These are phyloP conservation scores for Noctua pronuba DNA, from an alignment of 2,888 invertebrate species.

Conservation along the genomic window DNA sequence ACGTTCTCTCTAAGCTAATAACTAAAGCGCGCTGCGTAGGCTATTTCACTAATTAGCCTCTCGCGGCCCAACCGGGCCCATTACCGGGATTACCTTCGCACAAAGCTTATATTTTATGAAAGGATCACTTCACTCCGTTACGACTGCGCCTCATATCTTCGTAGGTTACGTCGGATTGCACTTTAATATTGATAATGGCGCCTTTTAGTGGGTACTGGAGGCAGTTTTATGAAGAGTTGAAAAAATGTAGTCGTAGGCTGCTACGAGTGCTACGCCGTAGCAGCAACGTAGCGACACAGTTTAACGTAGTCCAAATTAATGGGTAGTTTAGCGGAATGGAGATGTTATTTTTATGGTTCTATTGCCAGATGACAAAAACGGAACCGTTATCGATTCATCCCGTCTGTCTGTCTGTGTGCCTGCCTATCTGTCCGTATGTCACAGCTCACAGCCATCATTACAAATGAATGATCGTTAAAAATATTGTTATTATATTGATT, in stretches of 20 bases:
- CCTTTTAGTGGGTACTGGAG: constrained; percentile 32
- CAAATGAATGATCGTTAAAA: too few relatives aligned
- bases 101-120: constrained; percentile 75
- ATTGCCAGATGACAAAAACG: too few relatives aligned
- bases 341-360: not conserved
- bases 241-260: constrained; percentile 7
- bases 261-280: constrained; percentile 45
- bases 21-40: constrained; percentile 45
- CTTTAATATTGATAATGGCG: constrained; percentile 54
- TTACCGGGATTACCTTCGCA: constrained; percentile 72
- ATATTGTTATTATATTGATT: too few relatives aligned
- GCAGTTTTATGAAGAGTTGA: constrained; percentile 5
- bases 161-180: constrained; percentile 39
- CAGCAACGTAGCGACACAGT: constrained; percentile 7
- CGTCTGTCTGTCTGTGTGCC: too few relatives aligned
- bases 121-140: constrained; percentile 60
- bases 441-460: too few relatives aligned
- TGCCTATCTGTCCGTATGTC: too few relatives aligned
- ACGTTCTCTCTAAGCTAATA: constrained; percentile 35
- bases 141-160: constrained; percentile 48
- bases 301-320: not conserved
- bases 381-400: too few relatives aligned
- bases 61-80: constrained; percentile 60
- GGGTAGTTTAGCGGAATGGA: not conserved
- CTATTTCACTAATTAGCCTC: constrained; percentile 68